Evolutionary conservation across 2,113 vertebrate genomes (phyloP), one percentile per base, ranked within the genome.

Genomic region (Catharus minimus): DNA sequence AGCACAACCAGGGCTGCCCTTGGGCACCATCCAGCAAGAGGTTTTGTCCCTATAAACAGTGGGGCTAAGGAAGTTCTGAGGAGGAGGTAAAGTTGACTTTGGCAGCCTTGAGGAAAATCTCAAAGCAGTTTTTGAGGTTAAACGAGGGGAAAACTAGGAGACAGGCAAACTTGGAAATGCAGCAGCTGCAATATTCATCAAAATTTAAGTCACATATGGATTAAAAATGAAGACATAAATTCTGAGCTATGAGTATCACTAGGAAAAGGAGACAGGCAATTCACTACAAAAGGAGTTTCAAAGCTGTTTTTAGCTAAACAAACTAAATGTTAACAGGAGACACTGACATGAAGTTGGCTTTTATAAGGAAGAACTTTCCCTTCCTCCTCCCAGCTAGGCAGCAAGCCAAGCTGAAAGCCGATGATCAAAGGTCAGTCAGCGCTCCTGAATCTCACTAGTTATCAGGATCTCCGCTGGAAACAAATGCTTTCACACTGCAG

Each of bases 351-450:
- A 91, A 91, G 79, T 36, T 92, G 90, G 88, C 90, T 90, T 91
- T 90, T 73, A 46, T 41, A 82, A 85, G 90, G 86, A 90, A 93
- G 88, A 94, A 55, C 80, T 91, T 93, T 89, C 67, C 90, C 69
- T 81, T 77, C 86, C 83, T 92, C 75, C 66, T 80, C 81, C 57
- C 78, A 82, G 58, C 44, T 36, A n/a, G 83, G 91, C 89, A 90
- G 61, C 43, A 30, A 72, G 91, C 72, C 95, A 92, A 73, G 90
- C 69, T 60, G 86, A 90, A 92, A 88, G 93, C 80, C 2, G 8
- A 68, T 76, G 93, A 94, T 57, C 90, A 93, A 95, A 96, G 94
- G 94, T 94, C 93, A 93, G 66, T 50, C 81, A n/a, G 83, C 8
- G 4, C 92, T 91, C 80, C 93, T 57, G 68, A 93, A 75, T 72